phyloP scores from a whole-genome alignment of 2,113 vertebrate genomes.

The Jacana jacana region DNA sequence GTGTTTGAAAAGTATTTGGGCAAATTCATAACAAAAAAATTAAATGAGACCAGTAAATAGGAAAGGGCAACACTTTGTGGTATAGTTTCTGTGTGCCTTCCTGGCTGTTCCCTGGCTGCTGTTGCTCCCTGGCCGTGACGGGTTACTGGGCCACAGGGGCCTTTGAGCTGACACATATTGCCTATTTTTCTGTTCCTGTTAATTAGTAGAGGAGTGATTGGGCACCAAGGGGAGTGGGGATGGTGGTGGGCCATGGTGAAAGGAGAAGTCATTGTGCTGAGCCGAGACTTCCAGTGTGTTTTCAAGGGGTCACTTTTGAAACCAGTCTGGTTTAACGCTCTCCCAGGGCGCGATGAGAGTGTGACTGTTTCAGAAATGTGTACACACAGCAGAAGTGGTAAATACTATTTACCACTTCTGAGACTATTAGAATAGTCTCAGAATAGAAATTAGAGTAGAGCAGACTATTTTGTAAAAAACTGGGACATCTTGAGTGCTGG shows the following conservation, averaged over 20 bases:
- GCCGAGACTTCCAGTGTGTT: not conserved
- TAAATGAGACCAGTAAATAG: not conserved
- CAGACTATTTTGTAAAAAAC: not conserved
- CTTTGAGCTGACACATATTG: not conserved
- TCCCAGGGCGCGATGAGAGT: accelerated
- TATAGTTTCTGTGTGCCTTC: not conserved
- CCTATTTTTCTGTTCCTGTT: not conserved
- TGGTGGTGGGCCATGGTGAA: not conserved
- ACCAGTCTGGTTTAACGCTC: not conserved
- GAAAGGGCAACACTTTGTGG: not conserved
- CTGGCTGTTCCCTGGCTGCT: not conserved
- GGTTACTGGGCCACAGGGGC: not conserved
- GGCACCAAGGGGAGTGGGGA: not conserved
- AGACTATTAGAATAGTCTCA: too few species aligned
- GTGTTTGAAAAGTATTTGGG: not conserved
- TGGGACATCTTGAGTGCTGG: not conserved
- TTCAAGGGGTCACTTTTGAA: not conserved
- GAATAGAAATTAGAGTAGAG: too few species aligned
- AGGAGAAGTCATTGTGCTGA: not conserved
- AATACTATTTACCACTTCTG: too few species aligned
- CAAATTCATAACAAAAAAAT: not conserved
- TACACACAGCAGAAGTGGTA: not conserved
- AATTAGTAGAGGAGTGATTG: not conserved
- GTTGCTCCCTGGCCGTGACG: not conserved
- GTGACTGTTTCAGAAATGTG: not conserved